A percentile compares a stretch with the other conserved stretches of the same genome.
Evolutionary conservation across 2,113 vertebrate genomes (phyloP).

Genomic region (Psittacula cyanocephala): DNA sequence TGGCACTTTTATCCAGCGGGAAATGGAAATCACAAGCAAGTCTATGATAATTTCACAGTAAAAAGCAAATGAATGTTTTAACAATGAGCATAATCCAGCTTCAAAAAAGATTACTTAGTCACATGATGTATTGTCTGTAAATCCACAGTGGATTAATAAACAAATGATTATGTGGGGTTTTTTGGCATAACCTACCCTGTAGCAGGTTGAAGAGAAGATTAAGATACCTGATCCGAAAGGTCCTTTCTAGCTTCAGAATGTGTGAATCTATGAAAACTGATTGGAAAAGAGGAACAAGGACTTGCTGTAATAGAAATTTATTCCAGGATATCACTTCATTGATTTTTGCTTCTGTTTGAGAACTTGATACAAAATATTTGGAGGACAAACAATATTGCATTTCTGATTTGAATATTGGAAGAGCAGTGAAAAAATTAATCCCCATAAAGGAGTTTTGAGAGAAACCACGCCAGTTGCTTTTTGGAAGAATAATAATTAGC

Average conservation of each 20-base stretch:
- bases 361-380: background rate
- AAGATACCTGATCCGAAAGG: background rate
- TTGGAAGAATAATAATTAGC: background rate
- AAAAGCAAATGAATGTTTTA: constrained; percentile 10
- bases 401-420: background rate
- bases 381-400: background rate
- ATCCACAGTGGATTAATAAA: constrained; percentile 4
- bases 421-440: background rate
- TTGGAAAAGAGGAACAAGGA: background rate
- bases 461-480: background rate
- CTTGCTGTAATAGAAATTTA: background rate
- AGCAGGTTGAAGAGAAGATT: background rate
- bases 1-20: background rate
- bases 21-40: background rate
- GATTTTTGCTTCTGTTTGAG: background rate
- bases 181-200: background rate
- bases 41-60: background rate
- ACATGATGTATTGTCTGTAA: background rate
- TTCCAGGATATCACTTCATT: background rate
- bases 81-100: background rate
- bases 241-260: background rate
- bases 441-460: background rate
- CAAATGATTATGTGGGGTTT: background rate
- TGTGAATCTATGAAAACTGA: background rate
- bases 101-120: background rate